Evolutionary conservation across 1,140 invertebrate species (phyloP).

Genomic region (Halotydeus destructor): DNA sequence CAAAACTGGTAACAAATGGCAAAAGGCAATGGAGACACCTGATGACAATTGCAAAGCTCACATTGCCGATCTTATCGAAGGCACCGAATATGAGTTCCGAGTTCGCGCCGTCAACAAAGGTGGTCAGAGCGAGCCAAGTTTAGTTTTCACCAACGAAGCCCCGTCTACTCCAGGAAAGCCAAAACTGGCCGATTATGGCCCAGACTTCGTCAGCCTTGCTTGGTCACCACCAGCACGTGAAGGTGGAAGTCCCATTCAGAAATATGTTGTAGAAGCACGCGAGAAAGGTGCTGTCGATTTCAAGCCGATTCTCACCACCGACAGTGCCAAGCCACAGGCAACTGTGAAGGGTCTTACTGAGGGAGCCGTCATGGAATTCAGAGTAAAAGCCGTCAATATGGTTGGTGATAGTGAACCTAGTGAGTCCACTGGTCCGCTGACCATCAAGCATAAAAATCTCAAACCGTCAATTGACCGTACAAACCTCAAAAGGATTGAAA

Average conservation of each 20-base stretch:
- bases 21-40: conserved; percentile 9
- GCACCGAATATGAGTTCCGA: conserved; percentile 84
- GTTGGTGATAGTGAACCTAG: conserved; percentile 79
- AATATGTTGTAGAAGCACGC: conserved; percentile 33
- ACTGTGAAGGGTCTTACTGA: conserved; percentile 73
- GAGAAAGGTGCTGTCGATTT: conserved; percentile 30
- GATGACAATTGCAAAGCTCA: conserved; percentile 4
- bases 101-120: conserved; percentile 87
- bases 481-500: conserved; percentile 44
- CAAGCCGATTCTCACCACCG: conserved; percentile 48
- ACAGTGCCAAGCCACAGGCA: conserved; percentile 55
- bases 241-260: conserved; percentile 68
- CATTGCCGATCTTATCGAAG: conserved; percentile 64
- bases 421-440: conserved; percentile 20
- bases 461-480: conserved; percentile 28
- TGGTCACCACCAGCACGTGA: conserved; percentile 86
- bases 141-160: too few species aligned
- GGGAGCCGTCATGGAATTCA: conserved; percentile 89
- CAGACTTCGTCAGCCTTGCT: conserved; percentile 48
- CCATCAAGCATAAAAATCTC: conserved; percentile 8
- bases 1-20: conserved; percentile 67
- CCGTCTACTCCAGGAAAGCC: conserved; percentile 85
- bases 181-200: conserved; percentile 66
- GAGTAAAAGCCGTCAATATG: conserved; percentile 88
- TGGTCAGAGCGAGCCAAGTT: conserved; percentile 79